These are phyloP conservation scores for Morus bassanus DNA, from an alignment of 2,797 vertebrate species.

Conservation along the genomic window DNA sequence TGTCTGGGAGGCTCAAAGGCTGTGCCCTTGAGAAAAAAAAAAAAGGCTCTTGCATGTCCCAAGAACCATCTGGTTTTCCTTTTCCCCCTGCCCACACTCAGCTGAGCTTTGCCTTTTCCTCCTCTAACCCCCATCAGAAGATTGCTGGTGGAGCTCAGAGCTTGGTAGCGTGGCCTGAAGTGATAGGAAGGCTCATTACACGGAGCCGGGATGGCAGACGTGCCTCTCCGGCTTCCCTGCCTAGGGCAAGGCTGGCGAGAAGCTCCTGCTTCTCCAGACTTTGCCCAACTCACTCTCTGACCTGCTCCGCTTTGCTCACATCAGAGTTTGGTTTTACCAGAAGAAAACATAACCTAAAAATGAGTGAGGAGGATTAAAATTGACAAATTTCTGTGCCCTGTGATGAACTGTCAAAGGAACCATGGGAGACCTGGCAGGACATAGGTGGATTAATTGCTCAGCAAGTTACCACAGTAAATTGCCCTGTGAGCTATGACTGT, in stretches of 20 bases:
- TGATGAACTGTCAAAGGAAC: conserved; percentile 2
- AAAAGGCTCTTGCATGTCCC: not conserved
- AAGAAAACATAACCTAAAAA: not conserved
- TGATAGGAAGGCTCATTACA: fast-evolving
- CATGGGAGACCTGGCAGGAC: not conserved
- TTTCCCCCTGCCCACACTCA: not conserved
- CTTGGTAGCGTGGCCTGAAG: not conserved
- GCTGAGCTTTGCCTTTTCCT: not conserved
- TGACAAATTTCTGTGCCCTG: not conserved
- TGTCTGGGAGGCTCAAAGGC: conserved; percentile 21
- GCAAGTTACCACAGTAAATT: not conserved
- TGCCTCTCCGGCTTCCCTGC: not conserved
- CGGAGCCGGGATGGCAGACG: fast-evolving
- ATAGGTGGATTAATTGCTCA: conserved; percentile 34
- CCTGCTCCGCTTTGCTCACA: not conserved
- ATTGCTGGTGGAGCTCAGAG: not conserved
- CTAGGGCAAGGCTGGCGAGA: not conserved
- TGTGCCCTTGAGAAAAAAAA: conserved; percentile 11
- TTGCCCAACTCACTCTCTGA: not conserved
- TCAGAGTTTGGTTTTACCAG: fast-evolving
- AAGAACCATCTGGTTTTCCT: conserved; percentile 9
- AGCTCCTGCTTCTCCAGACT: not conserved
- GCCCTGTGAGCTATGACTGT: not conserved
- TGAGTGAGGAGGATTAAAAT: not conserved
- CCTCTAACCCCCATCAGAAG: not conserved